Percentiles rank a stretch among this genome's conserved stretches.
phyloP scores from a whole-genome alignment of 2,113 vertebrate species.

The Lophochroa leadbeateri region DNA sequence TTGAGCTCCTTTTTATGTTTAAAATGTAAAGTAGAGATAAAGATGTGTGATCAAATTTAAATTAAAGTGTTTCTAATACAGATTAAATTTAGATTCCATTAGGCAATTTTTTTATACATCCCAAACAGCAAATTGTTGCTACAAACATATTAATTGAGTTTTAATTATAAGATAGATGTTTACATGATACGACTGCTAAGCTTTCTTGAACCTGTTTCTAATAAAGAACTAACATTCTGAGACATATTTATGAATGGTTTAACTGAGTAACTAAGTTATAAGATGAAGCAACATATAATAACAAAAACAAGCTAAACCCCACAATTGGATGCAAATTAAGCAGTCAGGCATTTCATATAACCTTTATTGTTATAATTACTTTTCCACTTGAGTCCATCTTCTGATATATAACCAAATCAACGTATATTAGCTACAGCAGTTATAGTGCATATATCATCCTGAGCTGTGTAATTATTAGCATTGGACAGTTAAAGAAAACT shows the following conservation, averaged over 20 bases:
- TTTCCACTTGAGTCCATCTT: constrained; percentile 42
- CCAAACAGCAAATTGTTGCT: constrained; percentile 36
- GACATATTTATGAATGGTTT: constrained; percentile 22
- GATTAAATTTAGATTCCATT: constrained; percentile 34
- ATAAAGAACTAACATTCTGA: constrained; percentile 2
- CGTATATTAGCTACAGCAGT: background rate
- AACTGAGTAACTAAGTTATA: constrained; percentile 14
- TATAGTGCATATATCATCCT: background rate
- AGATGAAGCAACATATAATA: background rate
- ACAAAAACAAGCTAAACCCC: constrained; percentile 28
- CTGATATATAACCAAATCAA: constrained; percentile 37
- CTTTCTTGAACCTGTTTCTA: constrained; percentile 42
- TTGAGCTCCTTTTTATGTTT: constrained; percentile 9
- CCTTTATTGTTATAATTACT: constrained; percentile 39
- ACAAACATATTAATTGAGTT: constrained; percentile 57
- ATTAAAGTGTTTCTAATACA: constrained; percentile 34
- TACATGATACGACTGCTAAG: constrained; percentile 45
- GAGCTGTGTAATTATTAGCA: background rate
- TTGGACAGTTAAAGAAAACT: background rate
- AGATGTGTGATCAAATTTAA: constrained; percentile 41
- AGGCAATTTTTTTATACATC: constrained; percentile 26
- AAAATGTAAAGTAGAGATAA: background rate
- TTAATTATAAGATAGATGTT: constrained; percentile 56
- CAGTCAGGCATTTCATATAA: constrained; percentile 9
- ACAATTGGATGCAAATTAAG: constrained; percentile 32